Percentiles rank a stretch among this genome's conserved stretches.
These are phyloP conservation scores for Acanthurus leucopareius DNA, from an alignment of 2,797 vertebrate genomes.

Conservation along the genomic window DNA sequence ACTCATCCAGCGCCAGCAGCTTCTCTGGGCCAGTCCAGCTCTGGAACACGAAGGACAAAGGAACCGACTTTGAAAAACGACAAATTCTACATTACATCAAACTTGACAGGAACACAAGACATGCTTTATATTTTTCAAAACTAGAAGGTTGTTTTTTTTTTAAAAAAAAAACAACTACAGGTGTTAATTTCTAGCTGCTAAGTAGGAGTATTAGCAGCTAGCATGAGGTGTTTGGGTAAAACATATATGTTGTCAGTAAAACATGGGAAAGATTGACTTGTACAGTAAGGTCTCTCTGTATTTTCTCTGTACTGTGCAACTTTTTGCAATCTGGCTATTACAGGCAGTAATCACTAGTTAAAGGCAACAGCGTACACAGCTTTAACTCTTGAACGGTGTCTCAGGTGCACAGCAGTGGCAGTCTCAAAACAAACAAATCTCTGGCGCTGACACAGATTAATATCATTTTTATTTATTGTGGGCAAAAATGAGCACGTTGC, in stretches of 20 bases:
- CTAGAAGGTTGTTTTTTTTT: not conserved
- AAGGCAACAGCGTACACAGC: no score
- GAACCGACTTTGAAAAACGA: not conserved
- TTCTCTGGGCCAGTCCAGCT: conserved; percentile 99
- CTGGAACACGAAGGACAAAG: conserved; percentile 81
- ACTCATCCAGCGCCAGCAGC: conserved; percentile 98
- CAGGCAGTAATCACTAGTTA: not conserved
- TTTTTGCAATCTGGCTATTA: conserved; percentile 14
- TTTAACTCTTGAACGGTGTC: no score
- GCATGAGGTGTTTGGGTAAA: not conserved
- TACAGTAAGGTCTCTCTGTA: no score
- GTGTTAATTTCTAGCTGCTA: no score
- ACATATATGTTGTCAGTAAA: not conserved
- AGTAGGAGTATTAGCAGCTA: not conserved
- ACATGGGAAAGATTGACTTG: no score
- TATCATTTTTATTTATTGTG: no score
- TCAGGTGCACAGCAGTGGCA: no score
- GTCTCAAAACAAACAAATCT: no score
- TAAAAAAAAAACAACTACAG: not conserved
- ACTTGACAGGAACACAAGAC: not conserved
- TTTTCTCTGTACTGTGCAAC: no score
- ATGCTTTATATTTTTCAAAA: not conserved
- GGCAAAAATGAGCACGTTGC: no score
- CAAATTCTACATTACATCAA: not conserved
- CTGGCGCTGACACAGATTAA: no score